Evolutionary conservation across 2,797 vertebrate species (phyloP).

Genomic region (Hemitrygon akajei): DNA sequence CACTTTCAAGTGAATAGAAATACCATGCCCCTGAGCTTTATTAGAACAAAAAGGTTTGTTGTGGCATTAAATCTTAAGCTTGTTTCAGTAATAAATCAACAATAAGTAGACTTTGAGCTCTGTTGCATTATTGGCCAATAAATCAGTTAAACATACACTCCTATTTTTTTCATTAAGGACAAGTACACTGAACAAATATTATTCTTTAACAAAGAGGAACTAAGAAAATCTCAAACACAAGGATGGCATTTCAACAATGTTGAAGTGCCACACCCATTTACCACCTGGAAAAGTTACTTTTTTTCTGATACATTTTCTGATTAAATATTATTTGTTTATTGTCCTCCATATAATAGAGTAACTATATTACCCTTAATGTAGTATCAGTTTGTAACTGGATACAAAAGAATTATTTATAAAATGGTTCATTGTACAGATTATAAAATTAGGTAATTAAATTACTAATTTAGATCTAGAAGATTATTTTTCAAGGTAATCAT

Average conservation of each 20-base stretch:
- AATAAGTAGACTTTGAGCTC: constrained; percentile 67
- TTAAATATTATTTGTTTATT: neutral
- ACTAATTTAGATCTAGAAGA: neutral
- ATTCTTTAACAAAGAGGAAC: constrained; percentile 31
- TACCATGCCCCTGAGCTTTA: constrained; percentile 71
- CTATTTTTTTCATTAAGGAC: constrained; percentile 36
- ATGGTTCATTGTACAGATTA: neutral
- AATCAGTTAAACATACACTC: constrained; percentile 71
- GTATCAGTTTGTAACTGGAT: neutral
- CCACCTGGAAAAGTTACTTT: neutral
- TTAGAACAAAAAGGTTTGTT: constrained; percentile 84
- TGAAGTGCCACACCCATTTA: neutral
- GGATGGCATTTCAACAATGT: neutral
- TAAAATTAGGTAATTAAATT: neutral
- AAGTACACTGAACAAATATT: constrained; percentile 30
- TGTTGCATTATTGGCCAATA: constrained; percentile 71
- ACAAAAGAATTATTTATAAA: neutral
- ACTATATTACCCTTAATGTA: too few species aligned
- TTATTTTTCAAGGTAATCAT: neutral
- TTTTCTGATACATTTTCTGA: neutral
- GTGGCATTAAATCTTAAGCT: constrained; percentile 76
- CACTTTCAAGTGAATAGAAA: constrained; percentile 74
- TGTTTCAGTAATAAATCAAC: constrained; percentile 78
- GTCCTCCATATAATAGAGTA: neutral
- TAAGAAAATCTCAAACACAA: constrained; percentile 8